Percentiles rank a stretch among this genome's conserved stretches.
Evolutionary conservation across 2,113 vertebrate genomes (phyloP).

Genomic region (Clarias magur): DNA sequence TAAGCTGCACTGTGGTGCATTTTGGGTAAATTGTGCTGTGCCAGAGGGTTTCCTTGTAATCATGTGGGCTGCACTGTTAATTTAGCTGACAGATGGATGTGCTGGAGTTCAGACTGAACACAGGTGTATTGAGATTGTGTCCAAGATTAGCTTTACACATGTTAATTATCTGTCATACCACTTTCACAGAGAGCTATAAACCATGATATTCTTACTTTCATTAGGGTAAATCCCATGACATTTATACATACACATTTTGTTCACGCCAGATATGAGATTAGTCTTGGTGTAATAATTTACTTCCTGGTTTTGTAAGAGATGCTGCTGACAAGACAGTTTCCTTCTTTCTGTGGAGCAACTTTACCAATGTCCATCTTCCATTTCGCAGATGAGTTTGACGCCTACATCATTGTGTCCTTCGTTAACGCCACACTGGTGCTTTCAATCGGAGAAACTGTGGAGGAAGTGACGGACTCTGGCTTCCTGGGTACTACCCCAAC

Average conservation of each 20-base stretch:
- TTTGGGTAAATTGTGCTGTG: background rate
- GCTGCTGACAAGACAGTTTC: background rate
- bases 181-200: background rate
- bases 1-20: background rate
- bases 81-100: background rate
- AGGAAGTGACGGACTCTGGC: slow-evolving; percentile 97
- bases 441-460: slow-evolving; percentile 97
- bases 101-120: background rate
- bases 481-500: slow-evolving; percentile 97
- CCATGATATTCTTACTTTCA: background rate
- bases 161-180: background rate
- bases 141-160: background rate
- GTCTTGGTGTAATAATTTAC: background rate
- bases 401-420: slow-evolving; percentile 99
- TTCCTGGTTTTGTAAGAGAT: background rate
- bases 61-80: slow-evolving; percentile 47
- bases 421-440: slow-evolving; percentile 96
- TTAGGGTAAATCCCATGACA: background rate
- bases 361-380: background rate
- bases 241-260: background rate
- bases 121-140: too few relatives aligned
- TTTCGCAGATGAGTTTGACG: slow-evolving; percentile 91
- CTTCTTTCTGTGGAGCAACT: background rate
- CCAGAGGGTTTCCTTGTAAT: slow-evolving; percentile 47
- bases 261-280: background rate